Conservation (phyloP, 2,888 invertebrate genomes). For the Saturnia japonica region DNA sequence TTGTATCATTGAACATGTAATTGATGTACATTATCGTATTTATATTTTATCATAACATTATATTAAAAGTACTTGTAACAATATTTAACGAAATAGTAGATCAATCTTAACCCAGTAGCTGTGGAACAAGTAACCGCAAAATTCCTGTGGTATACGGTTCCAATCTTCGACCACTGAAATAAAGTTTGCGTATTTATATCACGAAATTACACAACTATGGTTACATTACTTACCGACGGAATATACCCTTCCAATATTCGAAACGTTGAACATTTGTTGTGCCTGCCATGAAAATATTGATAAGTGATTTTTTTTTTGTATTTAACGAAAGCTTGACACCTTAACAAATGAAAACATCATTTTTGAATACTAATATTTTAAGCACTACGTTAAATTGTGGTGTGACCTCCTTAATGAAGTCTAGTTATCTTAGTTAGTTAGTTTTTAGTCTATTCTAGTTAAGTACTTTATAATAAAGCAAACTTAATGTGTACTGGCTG, state of each 20-base stretch:
- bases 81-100: not conserved
- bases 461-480: too few relatives aligned
- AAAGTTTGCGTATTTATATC: slow-evolving; percentile 15
- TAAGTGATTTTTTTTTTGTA: too few relatives aligned
- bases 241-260: not conserved
- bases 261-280: not conserved
- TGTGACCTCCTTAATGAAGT: too few relatives aligned
- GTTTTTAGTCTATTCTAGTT: too few relatives aligned
- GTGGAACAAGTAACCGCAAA: slow-evolving; percentile 8
- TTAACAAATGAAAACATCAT: too few relatives aligned
- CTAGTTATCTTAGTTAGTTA: too few relatives aligned
- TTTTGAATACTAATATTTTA: not conserved
- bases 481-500: too few relatives aligned
- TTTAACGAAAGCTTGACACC: too few relatives aligned
- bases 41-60: not conserved
- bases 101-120: not conserved
- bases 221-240: slow-evolving; percentile 11
- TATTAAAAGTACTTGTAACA: not conserved
- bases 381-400: not conserved
- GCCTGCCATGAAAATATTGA: not conserved
- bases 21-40: not conserved
- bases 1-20: not conserved
- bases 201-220: slow-evolving; percentile 14
- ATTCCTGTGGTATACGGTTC: slow-evolving; percentile 15
- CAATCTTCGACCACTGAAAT: slow-evolving; percentile 11